Evolutionary conservation across 2,888 invertebrate species (phyloP).

Genomic region (Erebia aethiops): DNA sequence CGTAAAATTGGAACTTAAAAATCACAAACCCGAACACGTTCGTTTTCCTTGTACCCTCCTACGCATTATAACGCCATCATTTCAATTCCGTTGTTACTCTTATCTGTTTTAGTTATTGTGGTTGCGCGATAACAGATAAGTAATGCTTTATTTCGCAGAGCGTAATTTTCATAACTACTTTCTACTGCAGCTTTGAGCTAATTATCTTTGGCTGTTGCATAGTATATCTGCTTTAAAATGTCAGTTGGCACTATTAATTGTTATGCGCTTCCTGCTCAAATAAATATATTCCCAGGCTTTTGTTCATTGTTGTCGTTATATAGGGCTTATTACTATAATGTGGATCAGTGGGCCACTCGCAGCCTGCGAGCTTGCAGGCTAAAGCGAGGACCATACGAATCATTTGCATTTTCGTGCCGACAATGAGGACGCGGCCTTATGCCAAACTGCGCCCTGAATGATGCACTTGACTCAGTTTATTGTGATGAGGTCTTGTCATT

Average conservation of each 20-base stretch:
- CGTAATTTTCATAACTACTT: too few species aligned
- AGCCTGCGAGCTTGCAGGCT: neutral
- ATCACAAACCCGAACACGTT: too few species aligned
- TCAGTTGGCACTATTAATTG: neutral
- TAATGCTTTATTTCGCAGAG: neutral
- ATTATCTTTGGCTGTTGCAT: neutral
- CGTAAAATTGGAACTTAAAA: too few species aligned
- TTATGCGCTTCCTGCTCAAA: too few species aligned
- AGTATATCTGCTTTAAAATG: neutral
- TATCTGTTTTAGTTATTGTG: neutral
- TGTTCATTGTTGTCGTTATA: neutral
- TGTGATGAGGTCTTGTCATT: neutral
- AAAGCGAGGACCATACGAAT: neutral
- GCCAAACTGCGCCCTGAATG: neutral
- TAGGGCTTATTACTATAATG: neutral
- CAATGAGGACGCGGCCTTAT: neutral
- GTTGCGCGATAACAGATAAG: neutral
- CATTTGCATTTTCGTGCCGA: neutral
- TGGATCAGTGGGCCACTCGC: neutral
- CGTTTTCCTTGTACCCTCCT: neutral
- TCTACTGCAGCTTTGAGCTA: too few species aligned
- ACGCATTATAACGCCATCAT: neutral
- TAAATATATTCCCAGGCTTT: neutral
- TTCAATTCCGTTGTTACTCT: neutral
- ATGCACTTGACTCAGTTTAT: conserved; percentile 3